Base-by-base conservation (phyloP, 2,888 invertebrate genomes). In the Campoplex capitator region DNA sequence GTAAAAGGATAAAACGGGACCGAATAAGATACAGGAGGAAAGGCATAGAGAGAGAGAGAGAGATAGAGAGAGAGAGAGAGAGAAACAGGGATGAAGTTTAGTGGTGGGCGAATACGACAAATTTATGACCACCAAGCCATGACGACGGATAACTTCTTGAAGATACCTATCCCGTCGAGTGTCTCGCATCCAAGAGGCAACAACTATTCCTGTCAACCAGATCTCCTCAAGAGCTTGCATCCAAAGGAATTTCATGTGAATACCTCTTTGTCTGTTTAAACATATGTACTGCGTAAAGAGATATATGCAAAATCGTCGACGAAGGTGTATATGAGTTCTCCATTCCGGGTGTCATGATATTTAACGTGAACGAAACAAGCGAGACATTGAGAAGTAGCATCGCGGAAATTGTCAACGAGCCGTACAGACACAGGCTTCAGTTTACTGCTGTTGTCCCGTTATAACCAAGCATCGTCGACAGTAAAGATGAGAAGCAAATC, bases 321-420 rank as follows among this genome's bases (percentile, higher is more conserved):
- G 23, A 35, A 76, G 48, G 65, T 80, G 83, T 71, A 42, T 56
- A 71, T 42, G 58, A 71, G 75, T 71, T 83, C 65, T 70, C 38
- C 71, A 62, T 62, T 77, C 48, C 58, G n/a, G 56, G 65, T 76
- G 80, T 67, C 83, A 73, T 71, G 83, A 83, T 71, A 80, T 58
- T 76, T 67, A 81, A 73, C 73, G 42, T 68, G 28, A 71, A 51
- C 56, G 23, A 48, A 54, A n/a, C 38, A 75, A 48, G 76, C 18
- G 32, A 70, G 70, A 80, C 56, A 70, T 78, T 62, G 81, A 87
- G 86, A 62, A 73, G 80, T 68, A 82, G 70, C 86, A 78, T 87
- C 78, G 58, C 77, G 81, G 75, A 87, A 84, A 84, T 84, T 81
- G 84, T 87, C 84, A 78, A 84, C 81, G 84, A 84, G 74, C 68